phyloP scores from a whole-genome alignment of 2,797 vertebrate species.

The Apodemus agrarius region DNA sequence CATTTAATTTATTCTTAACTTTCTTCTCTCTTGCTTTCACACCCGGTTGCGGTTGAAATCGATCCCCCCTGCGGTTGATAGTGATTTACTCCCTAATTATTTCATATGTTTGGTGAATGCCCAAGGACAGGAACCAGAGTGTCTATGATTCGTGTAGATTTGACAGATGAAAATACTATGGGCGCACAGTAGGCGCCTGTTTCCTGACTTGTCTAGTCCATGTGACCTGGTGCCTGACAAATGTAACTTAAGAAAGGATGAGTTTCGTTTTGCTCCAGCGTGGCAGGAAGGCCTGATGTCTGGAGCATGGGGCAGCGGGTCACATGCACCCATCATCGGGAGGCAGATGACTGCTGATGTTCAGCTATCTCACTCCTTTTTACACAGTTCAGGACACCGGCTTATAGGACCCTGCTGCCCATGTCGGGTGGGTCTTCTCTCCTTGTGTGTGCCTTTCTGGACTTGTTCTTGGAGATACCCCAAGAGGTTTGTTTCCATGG shows the following conservation, averaged over 20 bases:
- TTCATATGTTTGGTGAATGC: not conserved
- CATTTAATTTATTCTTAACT: not conserved
- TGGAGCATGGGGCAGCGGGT: not conserved
- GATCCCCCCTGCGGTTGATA: not conserved
- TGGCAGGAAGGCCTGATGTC: not conserved
- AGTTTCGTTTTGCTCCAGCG: not conserved
- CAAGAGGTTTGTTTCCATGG: not conserved
- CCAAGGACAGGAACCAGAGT: not conserved
- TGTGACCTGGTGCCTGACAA: not conserved
- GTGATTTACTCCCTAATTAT: not conserved
- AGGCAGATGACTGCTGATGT: not conserved
- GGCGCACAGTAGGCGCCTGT: not conserved
- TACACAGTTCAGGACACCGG: not conserved
- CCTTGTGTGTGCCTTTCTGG: not conserved
- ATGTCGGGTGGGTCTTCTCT: not conserved
- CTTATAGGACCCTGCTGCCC: not conserved
- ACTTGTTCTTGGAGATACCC: not conserved
- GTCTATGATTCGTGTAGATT: not conserved
- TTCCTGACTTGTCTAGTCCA: not conserved
- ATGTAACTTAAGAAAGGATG: not conserved
- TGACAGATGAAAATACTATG: not conserved
- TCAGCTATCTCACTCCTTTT: not conserved
- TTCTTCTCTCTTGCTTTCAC: not conserved
- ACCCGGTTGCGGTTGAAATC: not conserved
- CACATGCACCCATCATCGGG: not conserved